Conservation (phyloP, 64 coral and sea anemone species). For the Orbicella faveolata region DNA sequence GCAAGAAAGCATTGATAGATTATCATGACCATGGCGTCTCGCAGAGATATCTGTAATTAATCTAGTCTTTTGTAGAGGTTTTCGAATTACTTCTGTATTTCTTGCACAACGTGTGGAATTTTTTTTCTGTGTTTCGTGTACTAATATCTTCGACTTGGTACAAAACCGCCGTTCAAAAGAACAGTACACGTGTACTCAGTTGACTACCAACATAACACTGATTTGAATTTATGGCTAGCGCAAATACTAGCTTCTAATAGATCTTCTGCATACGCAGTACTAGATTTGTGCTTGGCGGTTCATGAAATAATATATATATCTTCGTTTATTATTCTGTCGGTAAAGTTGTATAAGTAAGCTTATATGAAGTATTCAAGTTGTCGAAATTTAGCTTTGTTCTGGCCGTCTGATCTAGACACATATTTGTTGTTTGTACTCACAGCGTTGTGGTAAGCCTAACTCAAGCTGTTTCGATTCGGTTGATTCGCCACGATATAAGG, state of each 20-base stretch:
- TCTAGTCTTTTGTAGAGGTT: background rate
- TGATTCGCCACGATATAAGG: background rate
- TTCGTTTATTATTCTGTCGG: background rate
- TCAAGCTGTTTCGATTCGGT: background rate
- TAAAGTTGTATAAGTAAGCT: background rate
- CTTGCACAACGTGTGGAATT: background rate
- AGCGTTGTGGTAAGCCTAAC: background rate
- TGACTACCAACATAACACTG: background rate
- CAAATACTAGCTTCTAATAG: background rate
- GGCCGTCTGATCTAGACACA: background rate
- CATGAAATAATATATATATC: background rate
- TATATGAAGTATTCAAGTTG: background rate
- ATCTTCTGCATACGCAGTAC: background rate
- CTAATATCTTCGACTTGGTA: background rate
- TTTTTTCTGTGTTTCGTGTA: background rate
- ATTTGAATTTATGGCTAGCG: background rate
- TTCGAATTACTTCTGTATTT: background rate
- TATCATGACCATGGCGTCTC: background rate
- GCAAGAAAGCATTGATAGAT: background rate
- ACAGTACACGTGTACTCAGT: conserved; percentile 8
- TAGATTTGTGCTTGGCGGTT: background rate
- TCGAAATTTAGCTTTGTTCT: background rate
- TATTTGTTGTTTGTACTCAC: background rate
- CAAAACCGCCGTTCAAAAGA: background rate
- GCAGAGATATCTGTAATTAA: background rate